Conservation (phyloP, 2,888 invertebrate species). For the Drosophila atripex region DNA sequence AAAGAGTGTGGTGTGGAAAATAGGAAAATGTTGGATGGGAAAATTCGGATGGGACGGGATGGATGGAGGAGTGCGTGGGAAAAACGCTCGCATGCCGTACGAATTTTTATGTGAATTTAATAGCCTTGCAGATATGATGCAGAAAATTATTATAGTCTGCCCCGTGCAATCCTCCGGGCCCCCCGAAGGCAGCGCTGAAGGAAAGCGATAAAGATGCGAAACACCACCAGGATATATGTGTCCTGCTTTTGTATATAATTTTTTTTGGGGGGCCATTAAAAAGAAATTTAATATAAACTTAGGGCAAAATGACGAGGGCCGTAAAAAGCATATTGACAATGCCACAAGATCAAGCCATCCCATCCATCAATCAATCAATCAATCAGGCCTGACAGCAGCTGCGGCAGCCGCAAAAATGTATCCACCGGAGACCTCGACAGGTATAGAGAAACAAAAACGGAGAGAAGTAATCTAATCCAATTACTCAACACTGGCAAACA, state of each 20-base stretch:
- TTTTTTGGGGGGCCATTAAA: constrained; percentile 59
- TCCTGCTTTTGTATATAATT: constrained; percentile 2
- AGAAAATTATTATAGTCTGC: constrained; percentile 66
- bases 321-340: constrained; percentile 68
- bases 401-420: constrained; percentile 61
- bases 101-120: constrained; percentile 67
- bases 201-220: constrained; percentile 3
- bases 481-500: constrained; percentile 79
- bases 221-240: constrained; percentile 3
- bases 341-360: constrained; percentile 32
- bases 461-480: constrained; percentile 78
- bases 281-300: constrained; percentile 67
- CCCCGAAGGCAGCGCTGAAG: constrained; percentile 6
- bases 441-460: constrained; percentile 13
- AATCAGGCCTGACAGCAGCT: constrained; percentile 69
- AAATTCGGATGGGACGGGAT: not conserved
- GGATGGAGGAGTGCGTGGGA: constrained; percentile 38
- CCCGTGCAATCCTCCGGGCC: not conserved
- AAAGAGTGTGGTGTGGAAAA: constrained; percentile 1
- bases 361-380: constrained; percentile 60
- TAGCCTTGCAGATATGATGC: constrained; percentile 73
- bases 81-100: constrained; percentile 40
- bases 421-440: constrained; percentile 43
- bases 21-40: constrained; percentile 21
- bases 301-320: constrained; percentile 42